These are phyloP conservation scores for Sicus ferrugineus DNA, from an alignment of 2,888 invertebrate species.

Conservation along the genomic window DNA sequence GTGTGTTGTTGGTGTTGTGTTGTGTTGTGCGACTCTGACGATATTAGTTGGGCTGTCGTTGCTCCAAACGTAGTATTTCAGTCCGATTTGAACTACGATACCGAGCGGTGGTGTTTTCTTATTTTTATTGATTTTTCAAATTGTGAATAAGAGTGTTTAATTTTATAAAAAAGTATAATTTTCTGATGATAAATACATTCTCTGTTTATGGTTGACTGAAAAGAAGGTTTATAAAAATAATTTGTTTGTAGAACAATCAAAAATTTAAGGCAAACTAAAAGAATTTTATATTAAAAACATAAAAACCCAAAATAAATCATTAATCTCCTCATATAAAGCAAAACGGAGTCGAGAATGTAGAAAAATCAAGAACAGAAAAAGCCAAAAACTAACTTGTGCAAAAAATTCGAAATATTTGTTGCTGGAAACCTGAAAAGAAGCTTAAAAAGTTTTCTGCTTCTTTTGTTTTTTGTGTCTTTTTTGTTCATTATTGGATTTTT, in stretches of 20 bases:
- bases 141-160: background rate
- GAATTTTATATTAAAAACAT: background rate
- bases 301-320: constrained; percentile 2
- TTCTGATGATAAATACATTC: background rate
- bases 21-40: constrained; percentile 14
- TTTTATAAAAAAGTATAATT: background rate
- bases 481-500: constrained; percentile 21
- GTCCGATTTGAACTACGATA: constrained; percentile 62
- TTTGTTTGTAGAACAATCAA: no score
- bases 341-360: constrained; percentile 33
- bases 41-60: constrained; percentile 40
- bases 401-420: constrained; percentile 31
- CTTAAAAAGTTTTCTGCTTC: constrained; percentile 22
- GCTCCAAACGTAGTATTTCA: constrained; percentile 51
- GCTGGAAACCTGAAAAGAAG: constrained; percentile 21
- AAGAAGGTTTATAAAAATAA: background rate
- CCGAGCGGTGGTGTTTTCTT: constrained; percentile 57
- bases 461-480: background rate
- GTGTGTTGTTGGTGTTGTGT: constrained; percentile 24
- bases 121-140: constrained; percentile 23
- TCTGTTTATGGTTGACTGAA: constrained; percentile 35
- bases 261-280: constrained; percentile 23
- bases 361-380: constrained; percentile 34
- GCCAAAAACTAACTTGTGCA: constrained; percentile 36
- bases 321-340: constrained; percentile 37